Base-by-base conservation (phyloP, 2,888 invertebrate genomes). In the Stramonita haemastoma region DNA sequence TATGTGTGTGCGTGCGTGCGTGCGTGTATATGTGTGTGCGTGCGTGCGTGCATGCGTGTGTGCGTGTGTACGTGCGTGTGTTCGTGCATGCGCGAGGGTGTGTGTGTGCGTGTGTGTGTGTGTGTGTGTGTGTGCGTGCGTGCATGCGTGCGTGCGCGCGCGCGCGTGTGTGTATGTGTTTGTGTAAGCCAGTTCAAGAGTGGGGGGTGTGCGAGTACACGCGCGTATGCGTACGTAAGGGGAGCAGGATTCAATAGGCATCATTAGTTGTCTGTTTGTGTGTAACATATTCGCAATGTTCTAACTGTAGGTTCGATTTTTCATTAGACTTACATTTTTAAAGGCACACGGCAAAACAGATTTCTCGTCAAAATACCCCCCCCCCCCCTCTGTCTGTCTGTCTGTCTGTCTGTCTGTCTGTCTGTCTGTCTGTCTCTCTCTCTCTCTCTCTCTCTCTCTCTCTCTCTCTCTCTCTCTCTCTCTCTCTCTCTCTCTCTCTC, bases 1-100 rank as follows among this genome's bases (percentile, higher is more conserved):
- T 79, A 26, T 79, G 32, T 79, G 79, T 79, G 79, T 79, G 79
- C 32, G 79, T 79, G n/a, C 46, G 57, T 56, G 46, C n/a, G 46
- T 22, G 79, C 32, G 32, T 29, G 79, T 79, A 32, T 79, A 13
- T 79, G 32, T 79, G 79, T 79, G 79, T 79, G 79, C 17, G 32
- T n/a, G 79, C 17, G 5, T 29, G 79, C 32, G 79, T 29, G 29
- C 8, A 8, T 32, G 32, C 32, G 29, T 79, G 29, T 79, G 29
- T 29, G 79, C 8, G 79, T 79, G n/a, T 46, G 29, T 56, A 26
- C 26, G 46, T 57, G 29, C 32, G 79, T 79, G 73, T 73, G 73
- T 73, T 11, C 22, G 73, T 73, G 73, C 8, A 57, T 57, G 57
- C 57, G 17, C 15, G 17, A 13, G 57, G 8, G 57, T 57, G 57